Percentiles rank a stretch among this genome's conserved stretches.
phyloP scores from a whole-genome alignment of 1,140 invertebrate species.

The Drosophila jambulina region DNA sequence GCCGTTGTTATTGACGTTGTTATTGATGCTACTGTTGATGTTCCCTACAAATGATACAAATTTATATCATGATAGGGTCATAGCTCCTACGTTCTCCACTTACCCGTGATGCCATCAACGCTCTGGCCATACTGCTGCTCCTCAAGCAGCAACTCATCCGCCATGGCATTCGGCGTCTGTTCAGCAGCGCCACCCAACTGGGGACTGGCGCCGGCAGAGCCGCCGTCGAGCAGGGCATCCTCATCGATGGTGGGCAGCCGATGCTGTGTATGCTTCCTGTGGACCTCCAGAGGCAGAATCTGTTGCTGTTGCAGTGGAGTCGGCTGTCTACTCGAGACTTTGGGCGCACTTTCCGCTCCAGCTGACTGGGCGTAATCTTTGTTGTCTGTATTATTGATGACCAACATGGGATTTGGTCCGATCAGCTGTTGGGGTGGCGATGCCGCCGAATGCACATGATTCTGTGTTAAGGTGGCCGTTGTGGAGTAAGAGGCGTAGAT shows the following conservation, averaged over 20 bases:
- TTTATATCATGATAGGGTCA: constrained; percentile 22
- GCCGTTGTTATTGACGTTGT: constrained; percentile 45
- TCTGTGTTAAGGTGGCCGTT: constrained; percentile 64
- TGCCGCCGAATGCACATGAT: constrained; percentile 53
- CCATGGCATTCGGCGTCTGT: constrained; percentile 39
- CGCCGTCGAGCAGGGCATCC: constrained; percentile 71
- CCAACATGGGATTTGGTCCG: constrained; percentile 9
- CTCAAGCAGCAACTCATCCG: constrained; percentile 64
- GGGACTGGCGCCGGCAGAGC: constrained; percentile 69
- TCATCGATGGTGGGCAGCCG: constrained; percentile 79
- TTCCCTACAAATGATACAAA: constrained; percentile 53
- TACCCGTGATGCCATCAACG: constrained; percentile 71
- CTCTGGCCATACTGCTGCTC: constrained; percentile 76
- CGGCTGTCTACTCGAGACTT: constrained; percentile 9
- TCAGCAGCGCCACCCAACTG: constrained; percentile 50
- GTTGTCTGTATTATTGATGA: constrained; percentile 46
- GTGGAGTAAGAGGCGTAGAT: constrained; percentile 84
- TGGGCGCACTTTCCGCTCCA: constrained; percentile 25
- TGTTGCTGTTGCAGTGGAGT: constrained; percentile 4
- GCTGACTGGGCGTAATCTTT: constrained; percentile 27
- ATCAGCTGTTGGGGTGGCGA: constrained; percentile 47
- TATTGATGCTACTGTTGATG: constrained; percentile 67
- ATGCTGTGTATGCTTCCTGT: constrained; percentile 56
- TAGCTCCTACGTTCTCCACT: constrained; percentile 3
- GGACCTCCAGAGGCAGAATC: constrained; percentile 31